Conservation (phyloP, 2,888 invertebrate species). For the Operophtera brumata region DNA sequence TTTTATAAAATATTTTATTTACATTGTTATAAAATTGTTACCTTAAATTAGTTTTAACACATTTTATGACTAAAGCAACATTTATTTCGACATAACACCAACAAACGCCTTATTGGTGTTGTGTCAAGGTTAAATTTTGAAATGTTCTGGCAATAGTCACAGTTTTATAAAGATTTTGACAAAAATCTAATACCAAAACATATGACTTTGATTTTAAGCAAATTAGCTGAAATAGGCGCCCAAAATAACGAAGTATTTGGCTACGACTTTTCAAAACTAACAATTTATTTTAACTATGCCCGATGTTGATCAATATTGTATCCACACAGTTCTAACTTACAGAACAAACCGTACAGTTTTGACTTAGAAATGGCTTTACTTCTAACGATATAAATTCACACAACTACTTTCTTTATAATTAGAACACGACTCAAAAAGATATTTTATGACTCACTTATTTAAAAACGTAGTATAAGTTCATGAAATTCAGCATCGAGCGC, state of each 20-base stretch:
- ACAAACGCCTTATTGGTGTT: conserved; percentile 50
- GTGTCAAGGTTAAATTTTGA: conserved; percentile 59
- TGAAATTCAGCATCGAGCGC: conserved; percentile 50
- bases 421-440: neutral
- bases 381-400: neutral
- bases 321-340: neutral
- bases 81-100: conserved; percentile 67
- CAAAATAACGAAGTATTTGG: neutral
- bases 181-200: conserved; percentile 11
- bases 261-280: neutral
- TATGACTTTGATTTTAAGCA: neutral
- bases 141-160: conserved; percentile 58
- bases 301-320: neutral
- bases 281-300: neutral
- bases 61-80: conserved; percentile 66
- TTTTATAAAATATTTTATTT: conserved; percentile 58
- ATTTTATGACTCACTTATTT: conserved; percentile 12
- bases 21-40: conserved; percentile 55
- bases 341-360: conserved; percentile 3
- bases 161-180: conserved; percentile 31
- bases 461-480: conserved; percentile 30
- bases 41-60: conserved; percentile 54
- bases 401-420: conserved; percentile 1
- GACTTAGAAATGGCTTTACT: conserved; percentile 15
- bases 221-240: neutral